Conservation (phyloP, 1,140 invertebrate genomes). For the Apis laboriosa region DNA sequence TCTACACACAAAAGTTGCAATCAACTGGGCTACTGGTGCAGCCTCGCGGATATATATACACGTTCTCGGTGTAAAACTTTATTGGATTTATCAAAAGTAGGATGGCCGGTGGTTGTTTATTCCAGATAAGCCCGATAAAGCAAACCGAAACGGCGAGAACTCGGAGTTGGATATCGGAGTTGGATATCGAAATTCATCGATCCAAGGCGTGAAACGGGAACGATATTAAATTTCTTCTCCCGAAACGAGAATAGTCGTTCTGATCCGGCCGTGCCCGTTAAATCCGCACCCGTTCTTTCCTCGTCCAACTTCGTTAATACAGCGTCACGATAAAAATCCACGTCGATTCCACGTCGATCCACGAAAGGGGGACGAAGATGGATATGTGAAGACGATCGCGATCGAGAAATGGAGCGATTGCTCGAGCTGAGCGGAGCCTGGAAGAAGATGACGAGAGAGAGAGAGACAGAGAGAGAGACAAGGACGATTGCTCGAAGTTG, state of each 20-base stretch:
- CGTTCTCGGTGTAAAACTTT: not conserved
- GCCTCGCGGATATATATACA: no score
- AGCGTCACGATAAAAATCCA: constrained; percentile 63
- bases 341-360: constrained; percentile 61
- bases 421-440: not conserved
- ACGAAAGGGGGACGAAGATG: constrained; percentile 21
- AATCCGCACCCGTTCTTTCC: constrained; percentile 60
- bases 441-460: not conserved
- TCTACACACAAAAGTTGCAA: constrained; percentile 23
- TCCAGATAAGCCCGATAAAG: constrained; percentile 47
- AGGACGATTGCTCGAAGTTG: not conserved
- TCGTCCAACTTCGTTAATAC: constrained; percentile 62
- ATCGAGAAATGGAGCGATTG: constrained; percentile 1
- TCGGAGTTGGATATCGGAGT: constrained; percentile 33
- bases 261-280: constrained; percentile 60
- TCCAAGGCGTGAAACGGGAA: constrained; percentile 49
- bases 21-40: not conserved
- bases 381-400: not conserved
- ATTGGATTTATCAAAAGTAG: constrained; percentile 20
- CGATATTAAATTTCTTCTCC: constrained; percentile 66
- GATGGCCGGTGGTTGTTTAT: constrained; percentile 17
- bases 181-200: constrained; percentile 60
- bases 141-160: constrained; percentile 25
- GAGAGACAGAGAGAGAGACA: not conserved
- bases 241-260: constrained; percentile 53